Base-by-base conservation (phyloP, 2,113 vertebrate species). In the Etheostoma spectabile region DNA sequence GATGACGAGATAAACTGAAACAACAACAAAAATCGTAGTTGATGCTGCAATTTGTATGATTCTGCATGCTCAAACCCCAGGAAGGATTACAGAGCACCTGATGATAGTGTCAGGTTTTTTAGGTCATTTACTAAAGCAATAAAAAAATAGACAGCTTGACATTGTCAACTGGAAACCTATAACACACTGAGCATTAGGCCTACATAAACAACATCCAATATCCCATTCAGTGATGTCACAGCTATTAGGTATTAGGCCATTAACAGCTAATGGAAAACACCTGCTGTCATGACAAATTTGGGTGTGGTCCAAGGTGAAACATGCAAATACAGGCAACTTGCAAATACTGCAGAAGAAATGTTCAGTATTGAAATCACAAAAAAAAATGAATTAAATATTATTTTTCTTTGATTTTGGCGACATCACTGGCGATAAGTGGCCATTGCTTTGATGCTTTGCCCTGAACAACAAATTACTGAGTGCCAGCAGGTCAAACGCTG, bases 181-280 rank as follows among this genome's bases (percentile, higher is more conserved):
- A 49, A 52, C 7, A 52, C 7, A 33, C 48, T n/a, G 11, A 30
- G 33, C 33, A 21, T 19, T 30, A 38, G 38, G 38, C 38, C 38
- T 10, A 16, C 51, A n/a, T 53, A 53, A 53, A 30, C 13, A 3
- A 6, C 35, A 15, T 30, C 48, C 18, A 51, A 51, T 2, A 51
- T 51, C 49, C 49, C 19, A 14, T 10, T 48, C 14, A 35, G 6
- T 5, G 69, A 67, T 1, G 33, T 67, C 51, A 52, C 5, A n/a
- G 61, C 24, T n/a, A n/a, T n/a, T n/a, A 45, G 45, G 8, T 64
- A 24, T 35, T 62, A 24, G 12, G 2, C 8, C 3, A 73, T 59
- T 72, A 22, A 11, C 11, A 67, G 19, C 55, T 24, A 8, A 80
- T 72, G 11, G 14, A 68, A 77, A 74, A 35, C 66, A 83, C 66